phyloP scores from a whole-genome alignment of 2,797 vertebrate genomes.

The Oophaga sylvatica region DNA sequence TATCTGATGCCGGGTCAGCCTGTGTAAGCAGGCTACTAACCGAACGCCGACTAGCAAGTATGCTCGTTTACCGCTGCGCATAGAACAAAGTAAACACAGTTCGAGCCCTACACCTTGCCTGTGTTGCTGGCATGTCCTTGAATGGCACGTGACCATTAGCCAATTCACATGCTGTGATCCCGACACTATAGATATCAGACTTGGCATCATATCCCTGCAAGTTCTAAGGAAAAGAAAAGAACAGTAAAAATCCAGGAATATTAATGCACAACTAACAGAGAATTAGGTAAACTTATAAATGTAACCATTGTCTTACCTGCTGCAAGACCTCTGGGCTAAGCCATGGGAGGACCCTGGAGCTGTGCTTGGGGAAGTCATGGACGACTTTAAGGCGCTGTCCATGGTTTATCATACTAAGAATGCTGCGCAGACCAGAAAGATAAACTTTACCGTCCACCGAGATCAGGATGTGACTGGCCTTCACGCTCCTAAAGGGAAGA shows the following conservation, averaged over 20 bases:
- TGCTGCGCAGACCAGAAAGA: constrained; percentile 92
- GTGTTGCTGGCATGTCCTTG: constrained; percentile 97
- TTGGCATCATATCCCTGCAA: constrained; percentile 95
- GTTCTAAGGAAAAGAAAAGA: constrained; percentile 76
- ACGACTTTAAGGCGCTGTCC: constrained; percentile 91
- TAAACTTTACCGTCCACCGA: constrained; percentile 92
- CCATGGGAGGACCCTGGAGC: constrained; percentile 94
- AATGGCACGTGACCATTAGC: constrained; percentile 98
- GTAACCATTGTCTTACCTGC: constrained; percentile 78
- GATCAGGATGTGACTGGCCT: constrained; percentile 95
- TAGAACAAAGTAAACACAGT: no score
- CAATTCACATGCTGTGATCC: constrained; percentile 96
- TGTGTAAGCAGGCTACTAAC: no score
- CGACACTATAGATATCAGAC: constrained; percentile 97
- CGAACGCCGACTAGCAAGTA: no score
- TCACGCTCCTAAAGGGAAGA: constrained; percentile 84
- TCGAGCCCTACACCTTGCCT: constrained; percentile 73
- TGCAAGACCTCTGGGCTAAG: constrained; percentile 96
- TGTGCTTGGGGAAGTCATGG: constrained; percentile 96
- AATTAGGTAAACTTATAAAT: not conserved
- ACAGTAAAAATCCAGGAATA: not conserved
- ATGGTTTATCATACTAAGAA: constrained; percentile 94
- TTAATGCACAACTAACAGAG: not conserved
- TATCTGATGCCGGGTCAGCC: no score
- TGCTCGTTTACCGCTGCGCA: no score